Evolutionary conservation across 2,888 invertebrate genomes (phyloP), one percentile per base, ranked within the genome.

Genomic region (Tipula lateralis): DNA sequence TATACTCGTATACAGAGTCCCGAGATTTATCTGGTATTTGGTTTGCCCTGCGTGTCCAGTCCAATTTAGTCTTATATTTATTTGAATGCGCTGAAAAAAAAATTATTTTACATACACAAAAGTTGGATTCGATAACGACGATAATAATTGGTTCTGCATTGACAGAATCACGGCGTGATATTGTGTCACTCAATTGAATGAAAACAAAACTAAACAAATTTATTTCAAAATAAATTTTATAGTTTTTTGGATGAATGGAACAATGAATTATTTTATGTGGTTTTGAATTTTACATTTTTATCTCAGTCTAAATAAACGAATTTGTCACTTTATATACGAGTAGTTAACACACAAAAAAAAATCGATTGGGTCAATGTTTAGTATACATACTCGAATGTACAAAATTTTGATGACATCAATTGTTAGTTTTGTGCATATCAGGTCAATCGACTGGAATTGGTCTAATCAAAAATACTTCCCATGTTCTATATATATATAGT

Each of bases 121-220:
- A 44, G 2, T n/a, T 7, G 7, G 19, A 44, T 44, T 44, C 66
- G 66, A 66, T 66, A 24, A 66, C 66, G 24, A 24, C 24, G 66
- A 66, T 66, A 66, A 66, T 66, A 66, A 66, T 66, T 24, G 24
- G 7, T 66, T 66, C 66, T 66, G 66, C 66, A 66, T 66, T 66
- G 66, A 66, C 66, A 66, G 66, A 24, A 66, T 66, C 66, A 66
- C 66, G 66, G 66, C 66, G 66, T 24, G 66, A 66, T 66, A 66
- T 66, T 66, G 66, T 66, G 66, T 66, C 66, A 66, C 66, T 66
- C 66, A 66, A 66, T 66, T 66, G 66, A 66, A 66, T 66, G 66
- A 19, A 24, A 13, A 39, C 9, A n/a, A 66, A 66, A 24, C 66
- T 66, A 66, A 66, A 66, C 66, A 66, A 66, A 50, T 16, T 50